Evolutionary conservation across 2,797 vertebrate species (phyloP), one percentile per base, ranked within the genome.

Genomic region (Leuciscus waleckii): DNA sequence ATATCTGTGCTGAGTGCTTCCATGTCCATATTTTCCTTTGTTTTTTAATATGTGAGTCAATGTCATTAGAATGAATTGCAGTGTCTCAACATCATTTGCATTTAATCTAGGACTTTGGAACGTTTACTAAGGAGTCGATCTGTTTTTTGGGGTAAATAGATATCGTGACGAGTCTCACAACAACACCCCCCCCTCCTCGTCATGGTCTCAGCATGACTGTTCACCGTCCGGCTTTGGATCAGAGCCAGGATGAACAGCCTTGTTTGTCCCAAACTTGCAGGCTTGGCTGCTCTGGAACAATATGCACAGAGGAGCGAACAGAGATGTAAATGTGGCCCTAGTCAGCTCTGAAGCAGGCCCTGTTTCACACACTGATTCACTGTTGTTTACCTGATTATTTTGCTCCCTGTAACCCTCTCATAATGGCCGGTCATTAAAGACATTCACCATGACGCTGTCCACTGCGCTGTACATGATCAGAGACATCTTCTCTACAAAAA

Each of bases 221-320:
- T 91, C 88, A 91, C 87, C 91, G 90, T 91, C 92, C 87, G 85
- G 81, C 85, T 87, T 90, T 94, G 93, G 93, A 92, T 74, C 39
- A 26, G 86, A 87, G 92, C 94, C 94, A 95, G 93, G 90, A 87
- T 92, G 88, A 92, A 91, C 92, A 91, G 93, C 92, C 92, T 94
- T 93, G 90, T 93, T 93, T 94, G 91, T 93, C 92, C 93, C 92
- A 93, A 95, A 94, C 91, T 92, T 93, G 93, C 93, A 94, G 91
- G 92, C 93, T 93, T 92, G 91, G 92, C 89, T 93, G 93, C 93
- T 93, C 92, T 93, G 90, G 93, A 94, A 95, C 93, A 95, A 95
- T 93, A 92, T 89, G 89, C 86, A 84, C 92, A 89, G 89, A 92
- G 89, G 92, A 91, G 91, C 90, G 91, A 86, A 88, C 91, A 79